A percentile compares a stretch with the other conserved stretches of the same genome.
Conservation (phyloP, 2,797 vertebrate genomes). For the Notolabrus celidotus region DNA sequence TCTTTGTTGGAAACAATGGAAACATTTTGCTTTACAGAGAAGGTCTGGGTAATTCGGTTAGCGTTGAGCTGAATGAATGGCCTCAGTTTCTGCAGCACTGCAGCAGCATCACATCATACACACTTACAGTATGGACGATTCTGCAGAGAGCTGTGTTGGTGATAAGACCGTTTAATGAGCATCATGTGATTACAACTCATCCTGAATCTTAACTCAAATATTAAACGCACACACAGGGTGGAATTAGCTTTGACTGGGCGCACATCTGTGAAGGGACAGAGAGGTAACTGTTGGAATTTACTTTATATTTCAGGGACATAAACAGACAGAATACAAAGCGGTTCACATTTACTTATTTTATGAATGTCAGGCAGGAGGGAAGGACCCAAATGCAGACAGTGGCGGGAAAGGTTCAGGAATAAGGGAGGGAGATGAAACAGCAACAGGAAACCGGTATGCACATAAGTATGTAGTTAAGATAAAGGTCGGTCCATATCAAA, state of each 20-base stretch:
- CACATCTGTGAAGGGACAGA: slow-evolving; percentile 34
- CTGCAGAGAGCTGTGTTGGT: slow-evolving; percentile 20
- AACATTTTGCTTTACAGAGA: slow-evolving; percentile 47
- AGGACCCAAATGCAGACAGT: too few relatives aligned
- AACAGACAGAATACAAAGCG: too few relatives aligned
- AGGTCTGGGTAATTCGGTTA: slow-evolving; percentile 48
- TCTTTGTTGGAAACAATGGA: slow-evolving; percentile 66
- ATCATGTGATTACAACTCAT: slow-evolving; percentile 22
- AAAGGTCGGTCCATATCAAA: too few relatives aligned
- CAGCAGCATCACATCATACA: neutral
- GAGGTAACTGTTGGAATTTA: slow-evolving; percentile 1
- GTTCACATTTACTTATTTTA: too few relatives aligned
- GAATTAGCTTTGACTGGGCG: slow-evolving; percentile 50
- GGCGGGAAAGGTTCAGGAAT: too few relatives aligned
- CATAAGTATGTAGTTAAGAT: too few relatives aligned
- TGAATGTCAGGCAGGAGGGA: too few relatives aligned
- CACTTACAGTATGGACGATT: slow-evolving; percentile 1
- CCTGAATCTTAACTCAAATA: slow-evolving; percentile 14
- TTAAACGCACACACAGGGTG: slow-evolving; percentile 31
- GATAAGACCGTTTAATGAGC: slow-evolving; percentile 25
- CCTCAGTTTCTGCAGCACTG: slow-evolving; percentile 29
- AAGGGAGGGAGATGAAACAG: too few relatives aligned
- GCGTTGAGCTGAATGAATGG: neutral
- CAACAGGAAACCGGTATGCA: too few relatives aligned
- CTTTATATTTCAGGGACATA: too few relatives aligned